Evolutionary conservation across 2,888 invertebrate genomes (phyloP), one percentile per base, ranked within the genome.

Genomic region (Bellardia bayeri): DNA sequence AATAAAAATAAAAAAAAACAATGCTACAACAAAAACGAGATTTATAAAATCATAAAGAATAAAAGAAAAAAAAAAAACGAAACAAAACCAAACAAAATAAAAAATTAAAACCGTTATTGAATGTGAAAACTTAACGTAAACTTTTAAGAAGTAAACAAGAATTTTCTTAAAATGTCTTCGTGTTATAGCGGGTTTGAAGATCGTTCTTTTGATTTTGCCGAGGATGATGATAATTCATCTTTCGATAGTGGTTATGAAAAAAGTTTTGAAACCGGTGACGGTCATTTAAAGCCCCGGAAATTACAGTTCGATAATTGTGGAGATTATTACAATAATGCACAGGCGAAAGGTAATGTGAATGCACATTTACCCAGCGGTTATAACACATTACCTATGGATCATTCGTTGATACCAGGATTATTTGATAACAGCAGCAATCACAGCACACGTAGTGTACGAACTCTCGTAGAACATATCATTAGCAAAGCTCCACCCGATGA

Each of bases 241-340:
- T 96, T 96, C 82, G 97, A 97, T 91, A 97, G 97, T 0, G 97
- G 97, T 69, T 96, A 97, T 91, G 97, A 97, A 90, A 95, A 96
- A 89, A 96, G 95, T 89, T 96, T 95, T 92, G 96, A 96, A 92
- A 95, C 93, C 69, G 91, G 92, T 23, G 92, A 92, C 58, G 89
- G 90, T 14, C 89, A 91, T 74, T 90, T 89, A 30, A 92, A 90
- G 82, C 88, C 92, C 89, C 90, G 92, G 14, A 91, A 92, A 90
- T 85, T 93, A 93, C 94, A 86, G 93, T 95, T 93, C 58, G 92
- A 91, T 42, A 88, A 85, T 51, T 81, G 90, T n/a, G 89, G 88
- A 9, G 90, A 90, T 72, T 91, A 88, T 61, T 90, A 89, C 81
- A 64, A 83, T 16, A 87, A 79, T 51, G 76, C 7, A 23, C 45